Conservation (phyloP, 2,888 invertebrate genomes). For the Leptinotarsa peninsularis region DNA sequence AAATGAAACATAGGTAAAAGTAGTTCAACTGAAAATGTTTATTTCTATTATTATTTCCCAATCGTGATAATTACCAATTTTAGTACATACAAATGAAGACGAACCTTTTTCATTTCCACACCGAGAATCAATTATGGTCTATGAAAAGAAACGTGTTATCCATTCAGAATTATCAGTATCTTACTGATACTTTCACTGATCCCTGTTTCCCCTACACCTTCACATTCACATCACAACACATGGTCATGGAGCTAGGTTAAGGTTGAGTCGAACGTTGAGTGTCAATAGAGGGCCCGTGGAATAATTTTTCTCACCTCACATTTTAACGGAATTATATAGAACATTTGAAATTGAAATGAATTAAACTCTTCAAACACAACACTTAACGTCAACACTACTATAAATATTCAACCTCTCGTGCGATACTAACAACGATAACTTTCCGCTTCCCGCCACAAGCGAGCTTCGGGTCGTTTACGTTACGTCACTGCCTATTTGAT, state of each 20-base stretch:
- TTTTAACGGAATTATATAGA: neutral
- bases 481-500: conserved; percentile 1
- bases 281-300: too few relatives aligned
- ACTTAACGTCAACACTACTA: neutral
- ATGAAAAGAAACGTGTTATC: too few relatives aligned
- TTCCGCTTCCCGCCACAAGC: neutral
- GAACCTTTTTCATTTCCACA: too few relatives aligned
- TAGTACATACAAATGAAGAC: too few relatives aligned
- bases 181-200: neutral
- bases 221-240: neutral
- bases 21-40: too few relatives aligned
- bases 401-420: conserved; percentile 4
- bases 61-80: too few relatives aligned
- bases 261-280: neutral
- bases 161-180: too few relatives aligned
- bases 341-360: neutral
- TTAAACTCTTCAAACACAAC: neutral
- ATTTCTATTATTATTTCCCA: too few relatives aligned
- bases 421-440: conserved; percentile 1
- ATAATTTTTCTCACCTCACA: neutral
- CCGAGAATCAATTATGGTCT: too few relatives aligned
- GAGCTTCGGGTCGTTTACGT: conserved; percentile 3
- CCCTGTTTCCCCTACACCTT: conserved; percentile 7
- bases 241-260: conserved; percentile 5
- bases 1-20: too few relatives aligned